Base-by-base conservation (phyloP, 2,888 invertebrate genomes). In the Chymomyza caudatula region DNA sequence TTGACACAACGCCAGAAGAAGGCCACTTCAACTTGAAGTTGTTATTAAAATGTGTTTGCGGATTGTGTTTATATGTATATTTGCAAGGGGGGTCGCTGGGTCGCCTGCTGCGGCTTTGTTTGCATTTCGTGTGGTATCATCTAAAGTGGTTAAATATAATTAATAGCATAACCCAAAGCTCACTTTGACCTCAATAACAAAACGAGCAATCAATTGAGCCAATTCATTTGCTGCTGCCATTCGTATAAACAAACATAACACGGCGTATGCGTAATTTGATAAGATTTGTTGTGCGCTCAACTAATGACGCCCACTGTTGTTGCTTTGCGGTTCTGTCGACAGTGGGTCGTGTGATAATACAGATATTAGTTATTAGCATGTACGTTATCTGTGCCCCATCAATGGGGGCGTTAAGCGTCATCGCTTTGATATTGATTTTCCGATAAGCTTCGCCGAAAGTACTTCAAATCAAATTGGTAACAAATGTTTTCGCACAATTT, bases 291-390 rank as follows among this genome's bases (percentile, higher is more conserved):
- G 22, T 37, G 4, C 51, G 44, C 62, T 47, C 51, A 29, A 59
- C 71, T 85, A 81, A 85, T 82, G 79, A 85, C 70, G 69, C 43
- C 67, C 52, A 67, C 67, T 71, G 75, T 69, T 66, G 37, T 44
- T 59, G 25, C 59, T 59, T 58, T 58, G 60, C 13, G 5, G 47
- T 47, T 47, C n/a, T 47, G 6, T 19, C 47, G 29, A 1, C 11
- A 13, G 29, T 57, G 42, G 70, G 58, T 65, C 82, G 77, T 76
- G 83, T 70, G 79, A 77, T 69, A 73, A 83, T 85, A 75, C 73
- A 69, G 79, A 83, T 85, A 80, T 80, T 80, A 77, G 80, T 73
- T 85, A 77, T 80, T 85, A 85, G 86, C 80, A 77, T 85, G 77
- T 80, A 86, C 84, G 65, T 73, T 79, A 80, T 80, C 77, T 58